Percentiles rank a stretch among this genome's conserved stretches.
These are phyloP conservation scores for Ictalurus punctatus DNA, from an alignment of 2,113 vertebrate species.

Conservation along the genomic window DNA sequence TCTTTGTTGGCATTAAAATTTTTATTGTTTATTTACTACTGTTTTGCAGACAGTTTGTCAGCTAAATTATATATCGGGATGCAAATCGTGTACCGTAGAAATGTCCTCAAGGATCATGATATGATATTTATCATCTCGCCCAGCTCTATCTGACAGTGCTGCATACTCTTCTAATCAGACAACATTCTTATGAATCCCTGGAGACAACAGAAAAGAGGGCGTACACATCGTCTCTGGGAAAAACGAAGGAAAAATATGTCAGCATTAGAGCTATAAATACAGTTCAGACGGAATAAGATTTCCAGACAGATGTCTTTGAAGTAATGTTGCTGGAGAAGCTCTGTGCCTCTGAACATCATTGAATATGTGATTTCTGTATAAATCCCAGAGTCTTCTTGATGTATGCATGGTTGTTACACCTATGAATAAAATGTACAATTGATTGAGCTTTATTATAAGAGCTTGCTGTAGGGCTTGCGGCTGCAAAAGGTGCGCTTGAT, in stretches of 20 bases:
- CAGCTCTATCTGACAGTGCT: neutral
- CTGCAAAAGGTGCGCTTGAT: neutral
- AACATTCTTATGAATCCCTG: constrained; percentile 12
- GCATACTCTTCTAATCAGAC: constrained; percentile 23
- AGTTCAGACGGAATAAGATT: neutral
- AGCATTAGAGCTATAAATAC: constrained; percentile 26
- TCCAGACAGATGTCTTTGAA: neutral
- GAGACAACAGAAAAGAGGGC: neutral
- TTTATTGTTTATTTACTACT: no score
- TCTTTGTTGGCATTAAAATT: no score
- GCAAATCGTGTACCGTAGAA: no score
- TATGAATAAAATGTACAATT: neutral
- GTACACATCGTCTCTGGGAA: constrained; percentile 11
- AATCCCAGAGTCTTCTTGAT: neutral
- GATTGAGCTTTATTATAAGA: neutral
- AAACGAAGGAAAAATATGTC: constrained; percentile 4
- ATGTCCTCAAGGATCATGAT: no score
- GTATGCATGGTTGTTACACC: neutral
- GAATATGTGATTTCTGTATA: neutral
- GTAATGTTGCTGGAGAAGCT: neutral
- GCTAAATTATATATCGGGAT: no score
- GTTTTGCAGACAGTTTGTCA: no score
- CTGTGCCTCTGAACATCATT: neutral
- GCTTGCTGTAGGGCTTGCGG: neutral
- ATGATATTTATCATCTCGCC: no score